phyloP scores from a whole-genome alignment of 2,888 invertebrate species.

The Philonicus albiceps region DNA sequence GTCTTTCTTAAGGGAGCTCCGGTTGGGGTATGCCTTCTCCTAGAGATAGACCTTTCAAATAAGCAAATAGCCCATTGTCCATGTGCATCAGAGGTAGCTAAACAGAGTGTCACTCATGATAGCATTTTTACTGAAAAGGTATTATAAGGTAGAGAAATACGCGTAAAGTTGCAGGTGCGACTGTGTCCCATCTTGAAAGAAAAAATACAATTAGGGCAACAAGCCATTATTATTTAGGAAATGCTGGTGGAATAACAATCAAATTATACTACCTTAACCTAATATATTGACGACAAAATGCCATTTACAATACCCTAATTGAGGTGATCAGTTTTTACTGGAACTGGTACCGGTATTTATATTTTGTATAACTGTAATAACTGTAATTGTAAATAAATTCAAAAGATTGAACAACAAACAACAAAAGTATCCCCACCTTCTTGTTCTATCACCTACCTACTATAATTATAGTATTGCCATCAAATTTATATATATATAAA shows the following conservation, averaged over 20 bases:
- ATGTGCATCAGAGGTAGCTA: not conserved
- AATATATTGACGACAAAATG: too few species aligned
- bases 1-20: not conserved
- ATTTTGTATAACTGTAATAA: too few species aligned
- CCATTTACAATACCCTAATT: too few species aligned
- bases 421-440: too few species aligned
- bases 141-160: not conserved
- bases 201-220: not conserved
- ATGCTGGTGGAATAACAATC: constrained; percentile 9
- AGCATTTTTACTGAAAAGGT: not conserved
- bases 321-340: too few species aligned
- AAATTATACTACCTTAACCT: not conserved
- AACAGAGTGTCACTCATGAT: not conserved
- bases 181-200: not conserved
- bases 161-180: not conserved
- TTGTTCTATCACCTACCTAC: too few species aligned
- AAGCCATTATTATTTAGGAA: not conserved
- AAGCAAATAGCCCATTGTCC: constrained; percentile 13
- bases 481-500: too few species aligned
- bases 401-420: too few species aligned
- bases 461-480: too few species aligned
- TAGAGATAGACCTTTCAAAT: not conserved
- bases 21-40: not conserved
- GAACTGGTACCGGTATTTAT: too few species aligned
- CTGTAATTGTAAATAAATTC: too few species aligned